These are phyloP conservation scores for Motacilla tschutschensis DNA, from an alignment of 2,113 vertebrate species.

Conservation along the genomic window DNA sequence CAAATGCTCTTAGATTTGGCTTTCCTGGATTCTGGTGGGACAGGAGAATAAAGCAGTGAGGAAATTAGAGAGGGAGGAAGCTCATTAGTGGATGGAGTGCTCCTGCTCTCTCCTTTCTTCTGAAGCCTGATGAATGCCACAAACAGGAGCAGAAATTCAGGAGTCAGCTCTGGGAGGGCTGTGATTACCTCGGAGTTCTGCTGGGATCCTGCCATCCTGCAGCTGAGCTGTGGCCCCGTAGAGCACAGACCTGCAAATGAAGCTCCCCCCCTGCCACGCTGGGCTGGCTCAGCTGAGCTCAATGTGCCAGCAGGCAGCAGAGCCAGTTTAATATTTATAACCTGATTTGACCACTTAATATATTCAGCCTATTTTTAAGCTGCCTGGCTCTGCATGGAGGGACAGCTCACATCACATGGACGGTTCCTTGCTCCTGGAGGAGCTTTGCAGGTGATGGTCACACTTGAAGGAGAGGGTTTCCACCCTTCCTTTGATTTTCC, in stretches of 20 bases:
- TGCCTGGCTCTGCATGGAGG: background rate
- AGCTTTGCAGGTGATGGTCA: background rate
- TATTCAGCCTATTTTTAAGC: constrained; percentile 25
- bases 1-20: background rate
- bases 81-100: background rate
- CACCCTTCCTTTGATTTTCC: background rate
- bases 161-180: background rate
- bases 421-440: background rate
- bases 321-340: constrained; percentile 23
- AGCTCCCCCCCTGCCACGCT: background rate
- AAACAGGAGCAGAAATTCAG: background rate
- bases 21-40: background rate
- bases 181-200: background rate
- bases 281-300: background rate
- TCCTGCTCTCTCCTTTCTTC: background rate
- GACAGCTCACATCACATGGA: background rate
- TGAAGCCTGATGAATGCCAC: background rate
- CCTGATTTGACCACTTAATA: background rate
- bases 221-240: background rate
- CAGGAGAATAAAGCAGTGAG: background rate
- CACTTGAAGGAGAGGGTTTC: background rate
- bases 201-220: background rate
- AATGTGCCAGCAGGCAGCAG: background rate
- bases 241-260: background rate
- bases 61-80: background rate